These are phyloP conservation scores for Archilochus colubris DNA, from an alignment of 2,113 vertebrate species.

Conservation along the genomic window DNA sequence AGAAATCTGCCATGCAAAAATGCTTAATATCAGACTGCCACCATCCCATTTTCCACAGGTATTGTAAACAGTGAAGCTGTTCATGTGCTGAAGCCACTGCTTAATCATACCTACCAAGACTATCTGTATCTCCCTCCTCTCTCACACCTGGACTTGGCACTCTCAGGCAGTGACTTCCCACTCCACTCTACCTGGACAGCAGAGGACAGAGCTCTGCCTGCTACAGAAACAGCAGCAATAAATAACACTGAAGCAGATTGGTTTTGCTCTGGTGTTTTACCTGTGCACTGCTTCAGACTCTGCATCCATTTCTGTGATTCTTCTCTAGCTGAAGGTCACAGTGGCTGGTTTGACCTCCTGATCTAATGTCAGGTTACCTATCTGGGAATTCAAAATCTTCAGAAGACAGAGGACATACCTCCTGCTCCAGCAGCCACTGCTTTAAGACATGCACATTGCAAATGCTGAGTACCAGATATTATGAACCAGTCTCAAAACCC, in stretches of 20 bases:
- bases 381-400: neutral
- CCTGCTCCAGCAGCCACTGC: neutral
- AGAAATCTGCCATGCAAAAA: neutral
- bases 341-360: neutral
- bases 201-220: neutral
- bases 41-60: neutral
- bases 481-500: neutral
- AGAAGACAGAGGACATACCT: neutral
- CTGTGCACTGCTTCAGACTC: neutral
- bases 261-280: neutral
- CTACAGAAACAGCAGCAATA: neutral
- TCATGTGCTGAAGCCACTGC: rapidly evolving
- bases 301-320: neutral
- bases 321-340: neutral
- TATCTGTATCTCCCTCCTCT: neutral
- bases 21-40: neutral
- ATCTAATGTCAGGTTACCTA: neutral
- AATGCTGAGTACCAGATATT: neutral
- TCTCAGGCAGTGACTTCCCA: neutral
- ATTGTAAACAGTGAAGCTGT: neutral
- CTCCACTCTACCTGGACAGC: neutral
- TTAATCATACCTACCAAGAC: neutral
- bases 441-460: neutral
- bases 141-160: neutral
- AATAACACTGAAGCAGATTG: neutral